Base-by-base conservation (phyloP, 2,113 vertebrate species). In the Rafetus swinhoei region DNA sequence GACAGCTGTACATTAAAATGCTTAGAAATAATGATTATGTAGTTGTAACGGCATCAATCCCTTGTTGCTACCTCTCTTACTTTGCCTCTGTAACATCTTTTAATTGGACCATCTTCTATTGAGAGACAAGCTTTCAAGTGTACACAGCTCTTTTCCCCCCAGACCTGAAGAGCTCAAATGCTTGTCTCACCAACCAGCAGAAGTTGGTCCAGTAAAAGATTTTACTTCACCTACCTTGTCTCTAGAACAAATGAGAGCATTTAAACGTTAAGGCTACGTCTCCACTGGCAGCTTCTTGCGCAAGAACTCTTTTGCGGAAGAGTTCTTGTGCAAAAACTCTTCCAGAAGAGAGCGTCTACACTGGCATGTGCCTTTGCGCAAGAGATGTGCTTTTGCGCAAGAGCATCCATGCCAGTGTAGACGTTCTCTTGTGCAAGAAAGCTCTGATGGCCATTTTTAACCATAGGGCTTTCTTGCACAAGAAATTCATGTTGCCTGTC, bases 1-100 rank as follows among this genome's bases (percentile, higher is more conserved):
- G 86, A 80, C 62, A 93, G 84, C 90, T 91, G 91, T 91, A 90
- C 94, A 27, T 87, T 84, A 72, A 94, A 92, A 91, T 69, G 62
- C 15, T n/a, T 69, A n/a, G 25, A 86, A 65, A 87, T 79, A 93
- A 93, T 87, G 50, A 53, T 72, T 95, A 88, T 69, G 62, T n/a
- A 69, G 15, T 69, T 18, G 62, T 69, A n/a, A 27, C 62, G 2
- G 1, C 18, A 32, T 69, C 15, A 27, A n/a, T 69, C 32, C 29
- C 62, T n/a, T 32, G 62, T n/a, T 69, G 32, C n/a, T 60, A 60
- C 25, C 59, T 60, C 25, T 5, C 5, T 25, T 12, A 29, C 27
- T 25, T 62, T 62, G 53, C 53, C 53, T 54, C 53, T 54, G 53
- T 54, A 54, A 54, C 53, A 62, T 69, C 62, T 69, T 69, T 69